phyloP scores from a whole-genome alignment of 1,140 invertebrate genomes.

The Brachionus manjavacas region DNA sequence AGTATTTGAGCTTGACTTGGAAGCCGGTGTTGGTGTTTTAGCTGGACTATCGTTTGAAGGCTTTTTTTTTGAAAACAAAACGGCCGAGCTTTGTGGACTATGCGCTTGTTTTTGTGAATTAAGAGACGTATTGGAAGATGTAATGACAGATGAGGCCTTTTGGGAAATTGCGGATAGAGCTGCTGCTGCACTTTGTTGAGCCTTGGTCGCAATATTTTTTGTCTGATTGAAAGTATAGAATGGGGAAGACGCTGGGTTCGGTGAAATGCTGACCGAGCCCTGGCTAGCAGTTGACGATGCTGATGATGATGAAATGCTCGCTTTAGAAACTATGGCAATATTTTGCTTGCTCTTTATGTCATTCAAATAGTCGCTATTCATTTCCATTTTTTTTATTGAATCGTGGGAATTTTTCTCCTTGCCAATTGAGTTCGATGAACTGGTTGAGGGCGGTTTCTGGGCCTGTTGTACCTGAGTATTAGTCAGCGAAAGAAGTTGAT shows the following conservation, averaged over 20 bases:
- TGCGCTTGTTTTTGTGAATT: constrained; percentile 7
- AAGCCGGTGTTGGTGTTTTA: neutral
- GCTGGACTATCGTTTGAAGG: neutral
- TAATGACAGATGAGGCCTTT: constrained; percentile 36
- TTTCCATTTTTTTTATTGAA: neutral
- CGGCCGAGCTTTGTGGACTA: neutral
- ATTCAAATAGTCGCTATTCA: neutral
- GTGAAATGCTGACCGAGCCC: neutral
- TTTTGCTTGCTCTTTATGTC: neutral
- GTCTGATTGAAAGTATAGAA: constrained; percentile 22
- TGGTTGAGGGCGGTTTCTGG: neutral
- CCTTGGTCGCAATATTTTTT: constrained; percentile 12
- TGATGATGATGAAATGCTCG: neutral
- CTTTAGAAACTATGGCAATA: neutral
- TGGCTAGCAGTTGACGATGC: neutral
- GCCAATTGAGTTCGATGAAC: neutral
- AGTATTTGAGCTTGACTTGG: constrained; percentile 25
- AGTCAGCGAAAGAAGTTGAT: neutral
- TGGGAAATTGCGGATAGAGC: constrained; percentile 37
- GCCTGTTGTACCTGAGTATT: neutral
- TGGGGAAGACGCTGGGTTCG: constrained; percentile 33
- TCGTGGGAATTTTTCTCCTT: constrained; percentile 3
- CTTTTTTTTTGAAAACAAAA: constrained; percentile 5
- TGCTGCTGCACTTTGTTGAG: constrained; percentile 37
- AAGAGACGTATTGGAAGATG: constrained; percentile 6